These are phyloP conservation scores for Sitophilus oryzae DNA, from an alignment of 1,140 invertebrate species.

Conservation along the genomic window DNA sequence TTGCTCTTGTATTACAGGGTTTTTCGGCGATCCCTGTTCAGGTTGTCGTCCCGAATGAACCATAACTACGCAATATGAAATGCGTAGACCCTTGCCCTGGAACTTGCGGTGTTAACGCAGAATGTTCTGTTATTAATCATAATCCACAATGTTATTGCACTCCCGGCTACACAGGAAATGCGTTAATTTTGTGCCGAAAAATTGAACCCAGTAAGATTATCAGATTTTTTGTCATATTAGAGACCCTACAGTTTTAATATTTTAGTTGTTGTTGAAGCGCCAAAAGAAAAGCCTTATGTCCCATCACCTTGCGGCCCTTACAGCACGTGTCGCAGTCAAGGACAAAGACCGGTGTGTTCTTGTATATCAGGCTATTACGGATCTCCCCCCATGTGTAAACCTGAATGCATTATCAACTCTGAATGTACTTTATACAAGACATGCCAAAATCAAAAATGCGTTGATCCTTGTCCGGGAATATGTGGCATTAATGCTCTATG, in stretches of 20 bases:
- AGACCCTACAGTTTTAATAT: neutral
- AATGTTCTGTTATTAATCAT: slow-evolving; percentile 78
- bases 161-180: slow-evolving; percentile 68
- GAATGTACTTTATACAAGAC: slow-evolving; percentile 75
- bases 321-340: slow-evolving; percentile 63
- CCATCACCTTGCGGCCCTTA: slow-evolving; percentile 78
- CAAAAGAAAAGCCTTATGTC: slow-evolving; percentile 60
- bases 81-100: slow-evolving; percentile 75
- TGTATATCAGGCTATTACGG: slow-evolving; percentile 73
- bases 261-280: slow-evolving; percentile 47
- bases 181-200: slow-evolving; percentile 64
- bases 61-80: slow-evolving; percentile 73
- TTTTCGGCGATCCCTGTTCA: slow-evolving; percentile 75
- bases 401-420: slow-evolving; percentile 74
- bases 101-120: slow-evolving; percentile 72
- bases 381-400: slow-evolving; percentile 70
- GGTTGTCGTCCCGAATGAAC: slow-evolving; percentile 76
- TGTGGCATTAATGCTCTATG: slow-evolving; percentile 78
- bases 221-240: neutral
- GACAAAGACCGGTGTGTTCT: slow-evolving; percentile 70
- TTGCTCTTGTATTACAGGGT: slow-evolving; percentile 73
- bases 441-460: slow-evolving; percentile 70
- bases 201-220: slow-evolving; percentile 42
- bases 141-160: slow-evolving; percentile 72
- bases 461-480: slow-evolving; percentile 71